Conservation (phyloP, 1,140 invertebrate genomes). For the Drosophila bocki region DNA sequence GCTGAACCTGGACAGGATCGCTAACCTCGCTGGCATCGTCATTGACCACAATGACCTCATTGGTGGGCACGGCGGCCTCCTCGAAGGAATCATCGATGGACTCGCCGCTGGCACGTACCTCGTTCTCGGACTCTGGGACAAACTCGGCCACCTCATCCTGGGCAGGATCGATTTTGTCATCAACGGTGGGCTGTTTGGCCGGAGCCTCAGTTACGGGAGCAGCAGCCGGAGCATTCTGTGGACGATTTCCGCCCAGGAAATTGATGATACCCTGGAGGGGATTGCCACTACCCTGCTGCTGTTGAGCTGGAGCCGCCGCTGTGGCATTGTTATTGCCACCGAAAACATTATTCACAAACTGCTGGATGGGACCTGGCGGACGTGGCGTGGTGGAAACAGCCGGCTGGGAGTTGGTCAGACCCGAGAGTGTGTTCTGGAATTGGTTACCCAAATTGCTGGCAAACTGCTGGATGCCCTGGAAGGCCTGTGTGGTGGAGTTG, state of each 20-base stretch:
- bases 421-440: conserved; percentile 77
- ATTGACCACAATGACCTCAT: conserved; percentile 77
- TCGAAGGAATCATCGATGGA: conserved; percentile 69
- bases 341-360: conserved; percentile 75
- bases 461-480: conserved; percentile 80
- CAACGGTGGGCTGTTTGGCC: conserved; percentile 39
- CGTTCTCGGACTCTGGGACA: conserved; percentile 56
- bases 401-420: conserved; percentile 59
- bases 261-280: conserved; percentile 58
- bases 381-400: conserved; percentile 67
- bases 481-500: conserved; percentile 74
- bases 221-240: conserved; percentile 54
- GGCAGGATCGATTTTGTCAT: conserved; percentile 63
- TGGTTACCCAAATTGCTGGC: conserved; percentile 77
- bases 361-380: conserved; percentile 77
- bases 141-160: conserved; percentile 50
- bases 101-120: conserved; percentile 74
- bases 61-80: conserved; percentile 67
- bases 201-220: conserved; percentile 37
- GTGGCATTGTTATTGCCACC: conserved; percentile 63
- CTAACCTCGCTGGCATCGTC: conserved; percentile 57
- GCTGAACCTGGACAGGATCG: conserved; percentile 25
- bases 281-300: conserved; percentile 59
- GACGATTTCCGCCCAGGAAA: conserved; percentile 78
- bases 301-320: conserved; percentile 40